phyloP scores from a whole-genome alignment of 2,113 vertebrate species.

The Campylomormyrus numenius region DNA sequence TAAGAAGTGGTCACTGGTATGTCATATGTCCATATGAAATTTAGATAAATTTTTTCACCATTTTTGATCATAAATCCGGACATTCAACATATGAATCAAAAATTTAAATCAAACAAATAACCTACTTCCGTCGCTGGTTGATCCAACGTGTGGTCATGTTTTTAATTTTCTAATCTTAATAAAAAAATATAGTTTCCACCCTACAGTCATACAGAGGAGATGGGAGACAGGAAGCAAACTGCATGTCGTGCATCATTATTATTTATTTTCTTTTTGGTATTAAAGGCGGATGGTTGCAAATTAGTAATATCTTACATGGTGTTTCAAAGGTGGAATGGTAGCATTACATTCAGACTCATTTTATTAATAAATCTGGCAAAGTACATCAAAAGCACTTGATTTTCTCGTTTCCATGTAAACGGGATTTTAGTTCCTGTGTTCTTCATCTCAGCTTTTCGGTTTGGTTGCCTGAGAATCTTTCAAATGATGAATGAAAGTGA shows the following conservation, averaged over 20 bases:
- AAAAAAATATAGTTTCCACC: slow-evolving; percentile 17
- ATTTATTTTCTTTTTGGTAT: slow-evolving; percentile 4
- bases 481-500: not conserved
- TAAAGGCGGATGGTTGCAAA: slow-evolving; percentile 30
- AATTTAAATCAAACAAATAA: not conserved
- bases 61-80: not conserved
- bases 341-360: not conserved
- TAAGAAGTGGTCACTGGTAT: not conserved
- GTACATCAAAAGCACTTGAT: not conserved
- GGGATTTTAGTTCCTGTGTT: not conserved
- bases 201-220: slow-evolving; percentile 14
- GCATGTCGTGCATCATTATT: slow-evolving; percentile 17
- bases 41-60: not conserved
- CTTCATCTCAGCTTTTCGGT: not conserved
- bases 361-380: not conserved
- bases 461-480: not conserved
- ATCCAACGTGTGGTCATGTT: not conserved
- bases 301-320: slow-evolving; percentile 11
- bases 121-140: not conserved
- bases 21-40: not conserved
- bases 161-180: slow-evolving; percentile 1
- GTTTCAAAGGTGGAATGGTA: not conserved
- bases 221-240: slow-evolving; percentile 21
- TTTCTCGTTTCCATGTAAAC: not conserved
- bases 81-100: not conserved